Percentiles rank a stretch among this genome's conserved stretches.
These are phyloP conservation scores for Manacus vitellinus DNA, from an alignment of 2,113 vertebrate genomes.

Conservation along the genomic window DNA sequence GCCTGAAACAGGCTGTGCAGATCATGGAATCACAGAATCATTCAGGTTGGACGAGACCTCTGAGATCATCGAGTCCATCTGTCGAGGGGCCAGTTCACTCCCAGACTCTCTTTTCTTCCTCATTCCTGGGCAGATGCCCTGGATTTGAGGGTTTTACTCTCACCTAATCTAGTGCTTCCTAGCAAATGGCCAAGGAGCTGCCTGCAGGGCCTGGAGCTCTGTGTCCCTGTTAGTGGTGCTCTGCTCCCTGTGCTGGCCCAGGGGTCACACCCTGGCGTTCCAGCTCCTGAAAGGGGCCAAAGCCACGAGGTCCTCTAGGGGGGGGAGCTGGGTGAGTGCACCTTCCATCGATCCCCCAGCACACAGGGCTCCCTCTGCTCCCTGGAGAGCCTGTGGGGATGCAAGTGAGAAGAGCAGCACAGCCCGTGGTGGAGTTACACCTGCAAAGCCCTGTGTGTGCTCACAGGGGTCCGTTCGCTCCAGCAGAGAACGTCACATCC, in stretches of 20 bases:
- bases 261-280: neutral
- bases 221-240: neutral
- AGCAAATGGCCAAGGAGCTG: neutral
- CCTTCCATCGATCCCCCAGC: neutral
- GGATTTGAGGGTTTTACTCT: neutral
- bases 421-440: neutral
- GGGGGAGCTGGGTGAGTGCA: neutral
- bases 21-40: neutral
- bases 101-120: neutral
- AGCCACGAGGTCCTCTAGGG: neutral
- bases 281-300: neutral
- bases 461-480: neutral
- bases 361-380: neutral
- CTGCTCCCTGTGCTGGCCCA: accelerated
- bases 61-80: neutral
- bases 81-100: accelerated
- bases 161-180: neutral
- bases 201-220: neutral
- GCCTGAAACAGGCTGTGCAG: neutral
- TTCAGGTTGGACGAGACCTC: neutral
- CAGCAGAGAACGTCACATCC: neutral
- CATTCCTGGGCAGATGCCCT: neutral
- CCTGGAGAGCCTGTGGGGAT: neutral
- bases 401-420: neutral
- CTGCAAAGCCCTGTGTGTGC: neutral